Base-by-base conservation (phyloP, 2,113 vertebrate species). In the Podarcis muralis region DNA sequence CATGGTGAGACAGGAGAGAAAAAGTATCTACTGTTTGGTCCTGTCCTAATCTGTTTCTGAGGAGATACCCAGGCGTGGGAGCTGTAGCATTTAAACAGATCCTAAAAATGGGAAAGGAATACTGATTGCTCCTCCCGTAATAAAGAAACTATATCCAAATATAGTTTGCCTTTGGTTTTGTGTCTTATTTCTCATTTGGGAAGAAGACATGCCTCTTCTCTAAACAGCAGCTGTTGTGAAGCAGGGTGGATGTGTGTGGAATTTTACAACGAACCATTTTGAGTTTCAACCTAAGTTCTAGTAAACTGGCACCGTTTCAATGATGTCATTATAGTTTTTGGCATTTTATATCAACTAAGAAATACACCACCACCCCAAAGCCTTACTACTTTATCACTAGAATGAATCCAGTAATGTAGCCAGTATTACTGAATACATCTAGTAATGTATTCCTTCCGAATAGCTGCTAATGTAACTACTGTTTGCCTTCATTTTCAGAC, bases 361-460 rank as follows among this genome's bases (percentile, higher is more conserved):
- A 92, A 9, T 2, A 37, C 59, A 62, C 59, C 1, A 18, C 0
- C 59, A 2, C 59, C 59, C 59, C 43, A 7, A 30, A 85, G 74
- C 11, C n/a, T 69, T 37, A 87, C 43, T 71, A 71, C 27, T 81
- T 11, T 71, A 16, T 76, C 65, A 74, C 76, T 40, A 37, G 40
- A 92, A 81, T 90, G 81, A 92, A n/a, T 4, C 59, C 79, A 83
- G 53, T 62, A 87, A 86, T 53, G 6, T 69, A 91, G 72, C 53
- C 2, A 53, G 48, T 53, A 53, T 53, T 53, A 12, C 48, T 53
- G 40, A 92, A 81, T 89, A 80, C 92, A n/a, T 4, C 59, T 77
- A 83, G 59, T 48, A 87, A 86, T 53, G 6, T 69, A 91, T 83
- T 62, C 2, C 3, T 85, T 48, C n/a, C 2, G 37, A 23, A 57